Conservation (phyloP, 2,888 invertebrate genomes). For the Nematopogon swammerdamellus region DNA sequence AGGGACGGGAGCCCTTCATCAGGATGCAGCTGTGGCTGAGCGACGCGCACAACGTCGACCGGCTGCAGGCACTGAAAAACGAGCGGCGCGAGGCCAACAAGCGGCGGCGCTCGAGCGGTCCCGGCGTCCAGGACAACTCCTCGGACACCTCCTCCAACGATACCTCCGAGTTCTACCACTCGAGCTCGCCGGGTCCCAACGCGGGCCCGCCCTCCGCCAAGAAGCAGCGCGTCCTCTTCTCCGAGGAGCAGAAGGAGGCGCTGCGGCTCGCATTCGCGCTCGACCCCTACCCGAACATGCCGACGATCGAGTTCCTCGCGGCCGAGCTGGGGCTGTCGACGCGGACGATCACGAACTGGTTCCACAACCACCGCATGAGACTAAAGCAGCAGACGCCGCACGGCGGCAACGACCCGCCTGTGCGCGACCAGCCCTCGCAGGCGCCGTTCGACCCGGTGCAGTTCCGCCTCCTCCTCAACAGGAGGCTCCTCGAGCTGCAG, state of each 20-base stretch:
- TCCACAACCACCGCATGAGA: conserved; percentile 99
- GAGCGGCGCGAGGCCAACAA: conserved; percentile 91
- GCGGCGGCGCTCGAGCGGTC: conserved; percentile 78
- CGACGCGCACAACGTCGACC: conserved; percentile 92
- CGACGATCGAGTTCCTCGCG: conserved; percentile 93
- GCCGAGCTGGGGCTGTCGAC: conserved; percentile 87
- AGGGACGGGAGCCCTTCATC: conserved; percentile 95
- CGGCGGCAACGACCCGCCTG: conserved; percentile 71
- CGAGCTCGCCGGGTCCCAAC: conserved; percentile 75
- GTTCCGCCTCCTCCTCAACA: conserved; percentile 84
- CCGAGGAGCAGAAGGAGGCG: conserved; percentile 97
- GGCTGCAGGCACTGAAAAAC: conserved; percentile 86
- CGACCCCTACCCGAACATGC: conserved; percentile 96
- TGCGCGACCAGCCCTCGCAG: conserved; percentile 64
- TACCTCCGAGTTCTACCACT: conserved; percentile 85
- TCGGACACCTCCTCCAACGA: conserved; percentile 87
- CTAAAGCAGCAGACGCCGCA: conserved; percentile 89
- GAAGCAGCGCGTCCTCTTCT: conserved; percentile 94
- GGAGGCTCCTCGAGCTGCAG: conserved; percentile 82
- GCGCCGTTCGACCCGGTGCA: conserved; percentile 90
- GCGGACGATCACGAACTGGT: conserved; percentile 99
- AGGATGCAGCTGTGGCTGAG: conserved; percentile 96
- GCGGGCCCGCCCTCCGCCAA: conserved; percentile 82
- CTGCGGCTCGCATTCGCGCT: conserved; percentile 89
- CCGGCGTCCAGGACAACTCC: conserved; percentile 80